Base-by-base conservation (phyloP, 2,888 invertebrate genomes). In the Venustoraphidia nigricollis region DNA sequence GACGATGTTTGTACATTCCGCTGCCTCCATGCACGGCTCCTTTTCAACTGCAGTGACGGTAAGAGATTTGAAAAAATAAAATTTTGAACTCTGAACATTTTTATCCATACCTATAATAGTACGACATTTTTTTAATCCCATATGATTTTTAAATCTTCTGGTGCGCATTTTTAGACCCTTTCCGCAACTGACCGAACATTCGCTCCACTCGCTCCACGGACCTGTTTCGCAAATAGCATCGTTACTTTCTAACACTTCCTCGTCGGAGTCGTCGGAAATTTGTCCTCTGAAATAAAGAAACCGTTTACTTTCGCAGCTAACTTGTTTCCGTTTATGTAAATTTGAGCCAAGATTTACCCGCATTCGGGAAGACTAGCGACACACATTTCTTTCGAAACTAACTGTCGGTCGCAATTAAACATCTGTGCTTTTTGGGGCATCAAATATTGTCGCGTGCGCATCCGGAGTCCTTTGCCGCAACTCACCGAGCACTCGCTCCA, bases 321-420 rank as follows among this genome's bases (percentile, higher is more conserved):
- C 2, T 34, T n/a, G 36, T 45, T 27, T 39, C 3, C 4, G 5
- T 43, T 57, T 53, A 48, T 35, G 36, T 44, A 44, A 36, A 36
- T 40, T 40, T 50, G 50, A 40, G 37, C 9, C 34, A 10, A 53
- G 17, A 40, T 83, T 84, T 57, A 59, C 49, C 74, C 74, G 68
- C 88, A 89, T 65, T 86, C 85, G 0, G 86, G 68, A 36, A 81
- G 65, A 11, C 69, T 67, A 6, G 89, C 86, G 38, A 85, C 84
- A 62, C 94, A 95, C 84, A 91, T 88, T 72, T 94, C 93, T 66
- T 90, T 91, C 48, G 83, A 78, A 42, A 87, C 74, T 59, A 95
- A 68, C 66, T 92, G 84, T 36, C 84, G 67, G 56, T 77, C 72
- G 62, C 84, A 83, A 54, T 75, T 66, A 58, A 77, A 70, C 76